These are phyloP conservation scores for Hippocampus comes DNA, from an alignment of 2,113 vertebrate genomes.

Conservation along the genomic window DNA sequence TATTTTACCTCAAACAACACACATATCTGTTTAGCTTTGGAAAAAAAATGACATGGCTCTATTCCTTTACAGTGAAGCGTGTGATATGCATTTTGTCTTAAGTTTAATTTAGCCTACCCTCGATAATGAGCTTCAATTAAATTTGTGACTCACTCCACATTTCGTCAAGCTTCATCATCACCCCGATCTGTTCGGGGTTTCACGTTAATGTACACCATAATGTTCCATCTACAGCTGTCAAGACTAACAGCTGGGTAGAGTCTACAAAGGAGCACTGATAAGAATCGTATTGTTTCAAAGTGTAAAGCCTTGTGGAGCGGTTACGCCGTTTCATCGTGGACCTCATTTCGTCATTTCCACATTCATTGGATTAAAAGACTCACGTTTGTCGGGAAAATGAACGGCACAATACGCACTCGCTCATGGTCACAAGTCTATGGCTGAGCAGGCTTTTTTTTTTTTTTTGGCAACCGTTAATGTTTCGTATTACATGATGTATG, in stretches of 20 bases:
- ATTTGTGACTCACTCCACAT: not conserved
- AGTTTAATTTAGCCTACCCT: not conserved
- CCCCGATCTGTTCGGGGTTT: not conserved
- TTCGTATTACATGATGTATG: not conserved
- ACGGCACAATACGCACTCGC: not conserved
- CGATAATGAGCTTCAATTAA: not conserved
- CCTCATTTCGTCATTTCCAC: not conserved
- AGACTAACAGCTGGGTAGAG: not conserved
- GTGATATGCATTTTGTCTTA: not conserved
- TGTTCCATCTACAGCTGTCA: not conserved
- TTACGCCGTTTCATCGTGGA: not conserved
- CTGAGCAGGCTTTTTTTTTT: too few relatives aligned
- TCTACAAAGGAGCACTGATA: not conserved
- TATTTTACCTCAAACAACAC: not conserved
- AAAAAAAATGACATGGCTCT: not conserved
- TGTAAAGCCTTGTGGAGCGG: not conserved
- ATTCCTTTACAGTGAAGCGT: not conserved
- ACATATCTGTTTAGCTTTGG: too few relatives aligned
- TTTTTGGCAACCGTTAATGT: not conserved
- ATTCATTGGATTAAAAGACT: not conserved
- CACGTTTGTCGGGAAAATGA: not conserved
- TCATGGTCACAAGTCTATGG: too few relatives aligned
- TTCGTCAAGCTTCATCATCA: conserved; percentile 4
- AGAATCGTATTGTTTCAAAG: not conserved
- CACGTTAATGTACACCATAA: not conserved